These are phyloP conservation scores for Megaceryle alcyon DNA, from an alignment of 2,797 vertebrate genomes.

Conservation along the genomic window DNA sequence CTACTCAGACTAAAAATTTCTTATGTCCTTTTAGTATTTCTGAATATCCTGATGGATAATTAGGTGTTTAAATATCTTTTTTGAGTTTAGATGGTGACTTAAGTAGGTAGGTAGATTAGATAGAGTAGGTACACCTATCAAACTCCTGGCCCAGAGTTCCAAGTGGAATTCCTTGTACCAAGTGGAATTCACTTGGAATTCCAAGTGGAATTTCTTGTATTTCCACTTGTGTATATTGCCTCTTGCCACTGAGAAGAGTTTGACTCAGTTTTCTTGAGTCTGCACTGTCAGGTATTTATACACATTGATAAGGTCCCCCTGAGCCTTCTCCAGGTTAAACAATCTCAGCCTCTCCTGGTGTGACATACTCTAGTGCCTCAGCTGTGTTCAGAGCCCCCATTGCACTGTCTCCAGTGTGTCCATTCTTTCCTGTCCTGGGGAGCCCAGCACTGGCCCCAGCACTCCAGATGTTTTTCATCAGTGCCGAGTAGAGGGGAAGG, in stretches of 20 bases:
- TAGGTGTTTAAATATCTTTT: neutral
- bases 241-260: neutral
- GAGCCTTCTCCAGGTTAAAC: neutral
- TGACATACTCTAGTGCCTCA: neutral
- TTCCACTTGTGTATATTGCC: neutral
- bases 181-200: too few species aligned
- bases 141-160: too few species aligned
- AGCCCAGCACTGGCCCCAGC: neutral
- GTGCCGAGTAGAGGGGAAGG: neutral
- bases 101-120: neutral
- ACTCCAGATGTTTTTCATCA: neutral
- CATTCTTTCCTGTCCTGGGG: neutral
- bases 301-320: neutral
- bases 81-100: neutral
- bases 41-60: neutral
- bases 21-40: neutral
- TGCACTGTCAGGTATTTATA: neutral
- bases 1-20: neutral
- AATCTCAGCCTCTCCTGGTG: neutral
- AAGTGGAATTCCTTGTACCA: too few species aligned
- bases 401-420: neutral
- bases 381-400: neutral
- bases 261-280: neutral
- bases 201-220: neutral
- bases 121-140: too few species aligned